A percentile compares a stretch with the other conserved stretches of the same genome.
Evolutionary conservation across 2,888 invertebrate genomes (phyloP).

Genomic region (Tridacna crocea): DNA sequence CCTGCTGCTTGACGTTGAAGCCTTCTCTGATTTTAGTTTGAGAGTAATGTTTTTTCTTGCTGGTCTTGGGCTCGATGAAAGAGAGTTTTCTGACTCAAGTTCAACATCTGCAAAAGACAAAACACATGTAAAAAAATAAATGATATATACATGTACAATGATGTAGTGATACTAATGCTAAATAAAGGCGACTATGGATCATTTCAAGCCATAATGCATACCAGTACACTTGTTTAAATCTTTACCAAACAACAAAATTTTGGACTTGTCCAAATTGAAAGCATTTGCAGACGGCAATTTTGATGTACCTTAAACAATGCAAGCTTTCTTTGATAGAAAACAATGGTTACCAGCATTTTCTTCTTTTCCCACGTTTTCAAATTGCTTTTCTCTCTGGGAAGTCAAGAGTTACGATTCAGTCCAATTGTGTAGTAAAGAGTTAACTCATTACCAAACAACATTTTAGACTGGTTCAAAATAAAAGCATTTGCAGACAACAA

Average conservation of each 20-base stretch:
- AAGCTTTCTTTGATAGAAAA: too few relatives aligned
- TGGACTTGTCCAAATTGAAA: too few relatives aligned
- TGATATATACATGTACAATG: too few relatives aligned
- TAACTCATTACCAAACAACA: neutral
- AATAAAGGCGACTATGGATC: neutral
- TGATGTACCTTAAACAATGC: too few relatives aligned
- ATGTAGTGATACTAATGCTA: neutral
- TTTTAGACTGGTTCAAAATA: neutral
- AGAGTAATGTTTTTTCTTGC: conserved; percentile 69
- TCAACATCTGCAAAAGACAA: conserved; percentile 67
- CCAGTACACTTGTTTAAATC: too few relatives aligned
- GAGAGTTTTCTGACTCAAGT: conserved; percentile 65
- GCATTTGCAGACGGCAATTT: too few relatives aligned
- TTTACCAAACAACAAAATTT: neutral
- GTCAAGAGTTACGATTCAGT: too few relatives aligned
- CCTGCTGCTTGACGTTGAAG: conserved; percentile 34
- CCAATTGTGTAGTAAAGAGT: too few relatives aligned
- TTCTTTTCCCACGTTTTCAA: too few relatives aligned
- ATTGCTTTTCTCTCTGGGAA: neutral
- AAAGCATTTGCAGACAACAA: neutral
- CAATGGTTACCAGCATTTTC: too few relatives aligned
- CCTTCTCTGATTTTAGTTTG: conserved; percentile 66
- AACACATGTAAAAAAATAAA: conserved; percentile 1
- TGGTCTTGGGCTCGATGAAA: conserved; percentile 64
- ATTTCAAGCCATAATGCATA: neutral